Evolutionary conservation across 2,113 vertebrate species (phyloP), one percentile per base, ranked within the genome.

Genomic region (Thomomys bottae): DNA sequence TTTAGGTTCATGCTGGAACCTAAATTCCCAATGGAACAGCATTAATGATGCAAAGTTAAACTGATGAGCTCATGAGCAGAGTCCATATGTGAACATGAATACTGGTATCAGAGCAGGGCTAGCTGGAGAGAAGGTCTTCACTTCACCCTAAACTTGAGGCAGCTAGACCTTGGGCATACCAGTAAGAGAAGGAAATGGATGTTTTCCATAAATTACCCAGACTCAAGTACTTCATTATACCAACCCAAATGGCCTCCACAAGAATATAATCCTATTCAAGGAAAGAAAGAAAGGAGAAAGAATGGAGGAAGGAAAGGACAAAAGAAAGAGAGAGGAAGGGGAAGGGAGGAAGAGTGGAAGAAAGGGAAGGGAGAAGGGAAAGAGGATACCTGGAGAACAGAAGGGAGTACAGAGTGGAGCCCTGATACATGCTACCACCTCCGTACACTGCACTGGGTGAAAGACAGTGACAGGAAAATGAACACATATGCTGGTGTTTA

Each of bases 271-370:
- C 49, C 17, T 54, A 17, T 14, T 82, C 10, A 68, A 38, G 21
- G 83, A 84, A 83, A 6, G 38, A 89, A 82, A 12, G 28, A 61
- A 40, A 57, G 72, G 70, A 23, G 34, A 70, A 23, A 36, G 34
- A 30, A 49, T 32, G 23, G 30, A 49, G n/a, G 30, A 32, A 54
- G 49, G 45, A 12, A 12, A 49, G 45, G 11, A 49, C 24, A n/a
- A 3, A 18, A 15, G 61, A 26, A 21, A 36, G 17, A 20, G 59
- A 84, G 21, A 26, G 9, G 23, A 32, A 9, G 10, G 4, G 11
- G 26, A 32, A 40, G 0, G 26, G 5, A 32, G 12, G 34, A 1
- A 23, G 0, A 0, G 6, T 5, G 32, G 36, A 15, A 23, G 26
- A n/a, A 21, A 76, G 42, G 24, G 21, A n/a, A 18, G 30, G 24